Base-by-base conservation (phyloP, 2,888 invertebrate genomes). In the Carterocephalus palaemon region DNA sequence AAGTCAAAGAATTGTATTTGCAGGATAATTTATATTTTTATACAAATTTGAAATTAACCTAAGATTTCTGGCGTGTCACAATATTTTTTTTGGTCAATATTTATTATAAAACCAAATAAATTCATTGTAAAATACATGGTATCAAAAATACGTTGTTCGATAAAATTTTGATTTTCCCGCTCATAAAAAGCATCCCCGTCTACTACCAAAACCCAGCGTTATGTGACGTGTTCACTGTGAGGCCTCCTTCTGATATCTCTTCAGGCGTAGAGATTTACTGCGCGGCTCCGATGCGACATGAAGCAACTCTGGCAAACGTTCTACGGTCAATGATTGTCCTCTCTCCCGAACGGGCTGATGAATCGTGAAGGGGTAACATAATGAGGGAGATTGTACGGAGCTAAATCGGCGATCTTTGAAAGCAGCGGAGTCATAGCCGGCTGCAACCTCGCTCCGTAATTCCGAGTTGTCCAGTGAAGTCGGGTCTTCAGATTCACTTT, bases 261-360 rank as follows among this genome's bases (percentile, higher is more conserved):
- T 83, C 15, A 83, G 46, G n/a, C 85, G 74, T 6, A 86, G 66
- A 2, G 85, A 86, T 56, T 80, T 83, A 54, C 85, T 85, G 2
- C 85, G 68, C 1, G 83, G 83, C 41, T 79, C 76, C 2, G 69
- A 47, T n/a, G 64, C 50, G 2, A 67, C 53, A 2, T 62, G 63
- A 0, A 77, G 53, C 5, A 81, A 49, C 0, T 67, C 72, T 1
- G 80, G 67, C 1, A 73, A 58, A 22, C 71, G 62, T 39, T 84
- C 83, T 0, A 82, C 73, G 46, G 75, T 70, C 1, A 84, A 62
- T 0, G 85, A 86, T 41, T 71, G 68, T 0, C 82, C 82, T 10
- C 85, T 65, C 48, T 78, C 79, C 1, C 83, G 72, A 1, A 58
- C 54, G 2, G 68, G 65, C n/a, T 42, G 45, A 2, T 49, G 47